Evolutionary conservation across 2,113 vertebrate genomes (phyloP).

Genomic region (Larimichthys polyactis): DNA sequence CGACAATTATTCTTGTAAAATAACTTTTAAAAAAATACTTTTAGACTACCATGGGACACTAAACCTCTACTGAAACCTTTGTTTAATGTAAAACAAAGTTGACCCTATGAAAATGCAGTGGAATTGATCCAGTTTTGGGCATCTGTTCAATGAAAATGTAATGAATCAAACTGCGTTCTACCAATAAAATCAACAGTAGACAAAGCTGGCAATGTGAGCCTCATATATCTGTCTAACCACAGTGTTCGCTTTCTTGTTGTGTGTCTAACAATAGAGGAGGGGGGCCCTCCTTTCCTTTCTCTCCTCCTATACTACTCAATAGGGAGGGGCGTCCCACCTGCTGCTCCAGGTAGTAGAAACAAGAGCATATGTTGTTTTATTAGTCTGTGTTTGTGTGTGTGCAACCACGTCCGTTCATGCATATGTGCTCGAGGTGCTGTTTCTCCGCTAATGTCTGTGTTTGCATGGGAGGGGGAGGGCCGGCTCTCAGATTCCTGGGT

Average conservation of each 20-base stretch:
- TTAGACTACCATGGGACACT: neutral
- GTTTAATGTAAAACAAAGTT: no score
- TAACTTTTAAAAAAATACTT: no score
- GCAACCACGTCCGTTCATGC: slow-evolving; percentile 56
- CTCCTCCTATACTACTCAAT: slow-evolving; percentile 9
- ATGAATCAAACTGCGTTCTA: neutral
- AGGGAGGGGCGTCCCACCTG: slow-evolving; percentile 78
- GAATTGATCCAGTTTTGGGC: neutral
- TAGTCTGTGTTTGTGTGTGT: slow-evolving; percentile 54
- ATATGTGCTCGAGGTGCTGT: slow-evolving; percentile 58
- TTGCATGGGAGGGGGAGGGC: slow-evolving; percentile 50
- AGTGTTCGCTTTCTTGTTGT: slow-evolving; percentile 23
- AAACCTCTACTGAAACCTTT: neutral
- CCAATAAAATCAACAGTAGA: neutral
- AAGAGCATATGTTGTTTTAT: slow-evolving; percentile 77
- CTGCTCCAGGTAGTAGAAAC: slow-evolving; percentile 78
- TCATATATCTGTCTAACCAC: neutral
- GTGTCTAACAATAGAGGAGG: slow-evolving; percentile 28
- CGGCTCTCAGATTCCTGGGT: slow-evolving; percentile 72
- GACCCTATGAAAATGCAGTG: no score
- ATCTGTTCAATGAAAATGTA: neutral
- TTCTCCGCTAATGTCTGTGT: slow-evolving; percentile 52
- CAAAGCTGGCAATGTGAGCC: neutral
- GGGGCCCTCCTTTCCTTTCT: slow-evolving; percentile 9
- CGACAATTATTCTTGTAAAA: neutral